Evolutionary conservation across 2,888 invertebrate genomes (phyloP).

Genomic region (Taenaris catops): DNA sequence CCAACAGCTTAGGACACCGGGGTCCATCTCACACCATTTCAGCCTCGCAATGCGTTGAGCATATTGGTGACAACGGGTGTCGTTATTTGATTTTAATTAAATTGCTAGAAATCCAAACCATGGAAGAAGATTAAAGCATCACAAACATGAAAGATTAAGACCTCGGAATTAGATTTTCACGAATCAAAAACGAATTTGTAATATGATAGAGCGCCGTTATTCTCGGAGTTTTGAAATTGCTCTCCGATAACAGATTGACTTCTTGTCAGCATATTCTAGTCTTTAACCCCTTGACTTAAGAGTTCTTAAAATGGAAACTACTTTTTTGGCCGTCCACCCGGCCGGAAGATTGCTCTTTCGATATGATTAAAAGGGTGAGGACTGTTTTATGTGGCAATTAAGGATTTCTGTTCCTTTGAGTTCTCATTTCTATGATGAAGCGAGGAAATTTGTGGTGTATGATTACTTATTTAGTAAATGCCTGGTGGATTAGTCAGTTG

Average conservation of each 20-base stretch:
- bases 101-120: conserved; percentile 17
- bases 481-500: conserved; percentile 9
- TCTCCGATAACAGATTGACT: conserved; percentile 36
- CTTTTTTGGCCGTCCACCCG: conserved; percentile 49
- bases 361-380: conserved; percentile 77
- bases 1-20: too few relatives aligned
- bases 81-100: conserved; percentile 20
- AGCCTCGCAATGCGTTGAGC: too few relatives aligned
- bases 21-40: too few relatives aligned
- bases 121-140: conserved; percentile 47
- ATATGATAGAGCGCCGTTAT: conserved; percentile 66
- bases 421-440: conserved; percentile 43
- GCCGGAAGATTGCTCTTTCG: conserved; percentile 76
- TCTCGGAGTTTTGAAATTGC: conserved; percentile 61
- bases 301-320: conserved; percentile 28
- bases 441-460: conserved; percentile 22
- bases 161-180: conserved; percentile 65
- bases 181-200: conserved; percentile 73
- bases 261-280: conserved; percentile 30
- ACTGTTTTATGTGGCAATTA: conserved; percentile 75
- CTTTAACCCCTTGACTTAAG: conserved; percentile 33
- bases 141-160: conserved; percentile 45
- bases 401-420: conserved; percentile 55
- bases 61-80: too few relatives aligned
- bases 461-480: conserved; percentile 22